Percentiles rank a stretch among this genome's conserved stretches.
Evolutionary conservation across 64 coral and sea anemone species (phyloP).

Genomic region (Dendrophyllia cribrosa): DNA sequence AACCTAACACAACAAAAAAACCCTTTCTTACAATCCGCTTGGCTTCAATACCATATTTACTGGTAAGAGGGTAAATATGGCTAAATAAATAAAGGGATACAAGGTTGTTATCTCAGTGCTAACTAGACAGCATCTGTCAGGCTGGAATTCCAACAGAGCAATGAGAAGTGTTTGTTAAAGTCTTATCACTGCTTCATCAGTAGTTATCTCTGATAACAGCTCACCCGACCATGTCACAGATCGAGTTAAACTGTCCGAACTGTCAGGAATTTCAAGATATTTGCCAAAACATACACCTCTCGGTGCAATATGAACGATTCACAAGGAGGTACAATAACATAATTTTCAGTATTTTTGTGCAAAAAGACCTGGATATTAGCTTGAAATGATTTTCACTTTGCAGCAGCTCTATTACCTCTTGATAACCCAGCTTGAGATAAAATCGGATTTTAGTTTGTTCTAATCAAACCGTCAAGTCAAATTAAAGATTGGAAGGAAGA

Average conservation of each 20-base stretch:
- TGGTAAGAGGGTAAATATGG: constrained; percentile 25
- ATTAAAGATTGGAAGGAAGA: neutral
- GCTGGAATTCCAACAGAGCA: neutral
- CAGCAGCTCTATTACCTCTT: neutral
- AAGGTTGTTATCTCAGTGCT: constrained; percentile 28
- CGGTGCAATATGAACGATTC: neutral
- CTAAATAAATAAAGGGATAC: constrained; percentile 22
- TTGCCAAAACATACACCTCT: neutral
- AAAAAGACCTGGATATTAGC: neutral
- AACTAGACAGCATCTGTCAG: constrained; percentile 48
- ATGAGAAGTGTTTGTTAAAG: constrained; percentile 6
- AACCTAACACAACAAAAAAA: constrained; percentile 11
- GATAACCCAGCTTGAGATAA: neutral
- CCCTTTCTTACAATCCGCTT: neutral
- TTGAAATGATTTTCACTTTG: neutral
- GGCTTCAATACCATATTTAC: neutral
- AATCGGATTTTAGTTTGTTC: constrained; percentile 5
- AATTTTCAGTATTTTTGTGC: too few species aligned
- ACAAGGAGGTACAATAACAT: neutral
- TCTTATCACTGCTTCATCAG: constrained; percentile 23
- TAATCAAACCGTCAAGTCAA: neutral
- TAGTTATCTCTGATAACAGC: constrained; percentile 12
- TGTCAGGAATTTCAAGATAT: neutral
- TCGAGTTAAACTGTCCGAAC: neutral
- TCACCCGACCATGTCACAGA: neutral